Conservation (phyloP, 2,113 vertebrate genomes). For the Lamprotornis superbus region DNA sequence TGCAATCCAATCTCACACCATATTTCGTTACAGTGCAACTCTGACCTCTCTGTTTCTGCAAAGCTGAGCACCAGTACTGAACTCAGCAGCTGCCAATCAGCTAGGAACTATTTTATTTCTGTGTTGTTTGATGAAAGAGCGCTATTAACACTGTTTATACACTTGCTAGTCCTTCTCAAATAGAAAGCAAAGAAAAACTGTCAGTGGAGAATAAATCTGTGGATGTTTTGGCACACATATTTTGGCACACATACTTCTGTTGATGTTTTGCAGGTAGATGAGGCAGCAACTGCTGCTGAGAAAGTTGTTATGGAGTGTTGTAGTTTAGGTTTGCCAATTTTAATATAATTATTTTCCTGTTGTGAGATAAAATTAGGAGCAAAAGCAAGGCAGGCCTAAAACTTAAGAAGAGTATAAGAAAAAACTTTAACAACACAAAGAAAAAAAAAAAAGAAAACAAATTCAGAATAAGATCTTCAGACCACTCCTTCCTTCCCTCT, state of each 20-base stretch:
- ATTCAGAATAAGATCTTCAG: too few relatives aligned
- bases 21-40: not conserved
- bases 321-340: too few relatives aligned
- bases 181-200: not conserved
- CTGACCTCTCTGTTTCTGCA: not conserved
- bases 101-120: not conserved
- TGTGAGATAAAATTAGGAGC: too few relatives aligned
- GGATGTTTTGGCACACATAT: not conserved
- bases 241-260: not conserved
- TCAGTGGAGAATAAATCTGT: not conserved
- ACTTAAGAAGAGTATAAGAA: too few relatives aligned
- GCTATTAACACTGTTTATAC: not conserved
- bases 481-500: too few relatives aligned
- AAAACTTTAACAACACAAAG: too few relatives aligned
- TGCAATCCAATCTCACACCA: rapidly evolving
- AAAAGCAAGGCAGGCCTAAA: too few relatives aligned
- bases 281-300: not conserved
- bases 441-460: too few relatives aligned
- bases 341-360: too few relatives aligned
- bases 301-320: not conserved
- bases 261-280: not conserved
- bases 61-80: not conserved
- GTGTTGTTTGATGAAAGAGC: not conserved
- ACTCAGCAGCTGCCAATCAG: not conserved
- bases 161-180: not conserved